These are phyloP conservation scores for Lates calcarifer DNA, from an alignment of 2,113 vertebrate species.

Conservation along the genomic window DNA sequence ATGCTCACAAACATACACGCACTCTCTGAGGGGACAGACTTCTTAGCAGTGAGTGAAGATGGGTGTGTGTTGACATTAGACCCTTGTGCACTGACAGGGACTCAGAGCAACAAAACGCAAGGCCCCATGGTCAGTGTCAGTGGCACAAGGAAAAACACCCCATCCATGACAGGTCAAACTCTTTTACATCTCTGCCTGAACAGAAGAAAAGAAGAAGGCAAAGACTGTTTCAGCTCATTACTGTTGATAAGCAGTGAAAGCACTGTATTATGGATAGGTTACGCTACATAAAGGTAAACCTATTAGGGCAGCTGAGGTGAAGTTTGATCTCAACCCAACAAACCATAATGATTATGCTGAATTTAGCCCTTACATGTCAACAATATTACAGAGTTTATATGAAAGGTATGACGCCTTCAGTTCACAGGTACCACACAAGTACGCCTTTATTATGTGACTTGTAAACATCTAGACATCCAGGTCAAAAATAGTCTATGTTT, in stretches of 20 bases:
- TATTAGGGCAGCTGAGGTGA: background rate
- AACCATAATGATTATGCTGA: no score
- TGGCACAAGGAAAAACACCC: background rate
- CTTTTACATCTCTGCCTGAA: background rate
- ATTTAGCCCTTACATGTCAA: no score
- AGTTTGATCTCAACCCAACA: no score
- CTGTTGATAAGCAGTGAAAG: background rate
- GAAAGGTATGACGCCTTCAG: no score
- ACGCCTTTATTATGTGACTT: no score
- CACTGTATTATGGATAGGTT: background rate
- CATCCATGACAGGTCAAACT: background rate
- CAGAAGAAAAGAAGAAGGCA: background rate
- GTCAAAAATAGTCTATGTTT: no score
- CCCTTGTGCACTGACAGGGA: conserved; percentile 33
- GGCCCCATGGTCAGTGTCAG: conserved; percentile 6
- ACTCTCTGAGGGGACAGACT: conserved; percentile 36
- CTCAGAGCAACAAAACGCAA: conserved; percentile 20
- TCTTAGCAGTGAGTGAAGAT: conserved; percentile 51
- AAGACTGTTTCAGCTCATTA: background rate
- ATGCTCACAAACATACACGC: background rate
- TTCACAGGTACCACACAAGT: no score
- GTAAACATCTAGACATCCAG: no score
- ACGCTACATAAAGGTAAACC: background rate
- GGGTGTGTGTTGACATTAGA: conserved; percentile 4
- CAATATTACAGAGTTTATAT: no score